Conservation (phyloP, 2,797 vertebrate genomes). For the Bufotes viridis region DNA sequence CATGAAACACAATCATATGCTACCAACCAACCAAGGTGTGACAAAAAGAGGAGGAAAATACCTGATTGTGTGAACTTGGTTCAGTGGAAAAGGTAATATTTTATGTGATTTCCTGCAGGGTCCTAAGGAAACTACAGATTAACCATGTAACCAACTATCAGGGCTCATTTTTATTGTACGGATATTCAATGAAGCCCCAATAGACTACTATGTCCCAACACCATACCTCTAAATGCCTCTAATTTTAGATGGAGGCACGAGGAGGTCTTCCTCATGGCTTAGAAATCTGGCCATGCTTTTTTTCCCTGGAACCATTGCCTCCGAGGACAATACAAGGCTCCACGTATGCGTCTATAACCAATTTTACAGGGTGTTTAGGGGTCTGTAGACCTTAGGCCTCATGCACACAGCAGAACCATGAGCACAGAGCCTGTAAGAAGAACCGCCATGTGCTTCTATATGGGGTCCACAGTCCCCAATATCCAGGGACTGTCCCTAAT, state of each 20-base stretch:
- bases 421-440: no score
- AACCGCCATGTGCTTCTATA: no score
- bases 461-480: no score
- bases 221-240: background rate
- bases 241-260: background rate
- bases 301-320: background rate
- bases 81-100: background rate
- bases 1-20: background rate
- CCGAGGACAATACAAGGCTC: no score
- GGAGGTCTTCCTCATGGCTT: background rate
- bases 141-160: background rate
- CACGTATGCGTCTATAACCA: no score
- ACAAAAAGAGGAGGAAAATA: background rate
- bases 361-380: no score
- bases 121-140: background rate
- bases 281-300: no score
- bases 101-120: no score
- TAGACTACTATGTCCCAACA: background rate
- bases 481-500: no score
- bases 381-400: no score
- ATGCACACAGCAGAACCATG: no score
- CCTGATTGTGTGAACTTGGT: background rate
- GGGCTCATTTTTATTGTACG: background rate
- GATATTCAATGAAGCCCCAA: background rate
- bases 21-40: background rate